Base-by-base conservation (phyloP, 2,888 invertebrate species). In the Sminthurinus aureus region DNA sequence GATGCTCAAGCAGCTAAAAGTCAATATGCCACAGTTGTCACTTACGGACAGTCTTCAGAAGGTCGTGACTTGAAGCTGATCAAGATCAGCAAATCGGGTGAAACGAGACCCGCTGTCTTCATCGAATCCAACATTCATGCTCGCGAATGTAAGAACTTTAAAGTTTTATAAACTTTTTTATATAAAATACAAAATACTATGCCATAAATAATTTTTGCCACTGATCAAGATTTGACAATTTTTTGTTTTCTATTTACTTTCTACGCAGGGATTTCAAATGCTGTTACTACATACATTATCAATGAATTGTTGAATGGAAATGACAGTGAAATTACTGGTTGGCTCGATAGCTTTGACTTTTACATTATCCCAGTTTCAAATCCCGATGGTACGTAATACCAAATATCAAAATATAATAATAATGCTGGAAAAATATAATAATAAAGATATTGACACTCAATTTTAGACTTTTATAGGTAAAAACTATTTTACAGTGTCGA, bases 261-360 rank as follows among this genome's bases (percentile, higher is more conserved):
- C 18, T n/a, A 64, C 9, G 9, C 64, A 64, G 95, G 95, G 95
- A 94, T 95, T 38, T 92, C 94, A 0, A 93, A 94, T 0, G 94
- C 94, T 0, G 93, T 93, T 0, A 93, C 93, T 0, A 93, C 94
- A 0, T 94, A 93, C 91, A 92, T 95, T 79, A 93, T 95, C 38
- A 93, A 95, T 87, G 92, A 94, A 89, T 90, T 95, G 20, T 90
- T 95, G 20, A 93, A 92, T 26, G 83, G 85, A n/a, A 87, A 89
- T 18, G 92, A 94, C 85, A 87, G 91, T 0, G 90, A 90, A 50
- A 91, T 93, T 0, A 91, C 92, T 50, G 89, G 90, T 13, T 89
- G 95, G 88, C 93, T 94, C 0, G 93, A 94, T 86, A 91, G 91
- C 81, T 93, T 93, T 86, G 93, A 95, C 87, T 95, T 95, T 94